These are phyloP conservation scores for Idaea aversata DNA, from an alignment of 2,888 invertebrate species.

Conservation along the genomic window DNA sequence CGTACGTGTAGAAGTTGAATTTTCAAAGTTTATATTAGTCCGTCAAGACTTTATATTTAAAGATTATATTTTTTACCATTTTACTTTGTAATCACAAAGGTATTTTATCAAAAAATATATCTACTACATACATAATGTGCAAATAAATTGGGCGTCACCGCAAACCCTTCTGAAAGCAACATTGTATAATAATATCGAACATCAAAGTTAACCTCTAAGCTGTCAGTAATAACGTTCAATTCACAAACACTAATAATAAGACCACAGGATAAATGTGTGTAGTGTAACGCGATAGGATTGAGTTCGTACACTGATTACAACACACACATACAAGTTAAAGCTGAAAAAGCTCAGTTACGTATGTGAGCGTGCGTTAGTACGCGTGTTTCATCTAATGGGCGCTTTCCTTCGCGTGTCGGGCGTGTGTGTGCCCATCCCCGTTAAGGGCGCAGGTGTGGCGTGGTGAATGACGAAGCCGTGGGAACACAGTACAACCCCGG, in stretches of 20 bases:
- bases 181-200: not conserved
- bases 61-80: not conserved
- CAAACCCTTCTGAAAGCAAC: not conserved
- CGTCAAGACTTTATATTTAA: no score
- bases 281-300: not conserved
- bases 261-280: not conserved
- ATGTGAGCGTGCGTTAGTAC: slow-evolving; percentile 45
- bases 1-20: no score
- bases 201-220: not conserved
- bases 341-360: slow-evolving; percentile 4
- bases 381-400: slow-evolving; percentile 55
- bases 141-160: not conserved
- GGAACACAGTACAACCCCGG: slow-evolving; percentile 72
- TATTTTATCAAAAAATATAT: not conserved
- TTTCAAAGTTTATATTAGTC: no score
- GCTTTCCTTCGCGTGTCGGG: slow-evolving; percentile 76
- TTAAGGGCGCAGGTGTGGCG: slow-evolving; percentile 76
- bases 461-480: slow-evolving; percentile 75
- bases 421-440: slow-evolving; percentile 74
- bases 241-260: not conserved
- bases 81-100: not conserved
- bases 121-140: not conserved
- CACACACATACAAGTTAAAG: slow-evolving; percentile 10
- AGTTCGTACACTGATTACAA: slow-evolving; percentile 5
- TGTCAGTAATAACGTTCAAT: not conserved